These are phyloP conservation scores for Pluvialis apricaria DNA, from an alignment of 2,113 vertebrate genomes.

Conservation along the genomic window DNA sequence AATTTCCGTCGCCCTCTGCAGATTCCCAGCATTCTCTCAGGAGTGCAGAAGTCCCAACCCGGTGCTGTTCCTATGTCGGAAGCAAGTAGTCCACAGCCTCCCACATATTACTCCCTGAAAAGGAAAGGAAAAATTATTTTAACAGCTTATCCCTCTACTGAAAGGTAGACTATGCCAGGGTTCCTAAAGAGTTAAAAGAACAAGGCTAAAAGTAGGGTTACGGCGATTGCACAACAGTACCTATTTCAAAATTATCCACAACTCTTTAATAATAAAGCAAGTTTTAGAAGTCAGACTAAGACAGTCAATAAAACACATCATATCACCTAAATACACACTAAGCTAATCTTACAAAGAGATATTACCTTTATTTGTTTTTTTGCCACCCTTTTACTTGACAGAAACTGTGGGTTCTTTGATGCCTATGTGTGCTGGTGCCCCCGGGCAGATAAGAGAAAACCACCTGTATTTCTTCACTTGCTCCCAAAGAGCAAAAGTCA, in stretches of 20 bases:
- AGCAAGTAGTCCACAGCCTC: slow-evolving; percentile 76
- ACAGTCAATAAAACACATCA: neutral
- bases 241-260: neutral
- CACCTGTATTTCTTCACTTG: neutral
- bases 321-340: neutral
- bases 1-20: slow-evolving; percentile 98
- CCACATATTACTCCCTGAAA: slow-evolving; percentile 86
- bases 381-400: neutral
- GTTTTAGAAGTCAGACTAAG: neutral
- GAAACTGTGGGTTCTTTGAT: neutral
- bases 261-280: neutral
- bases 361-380: neutral
- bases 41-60: slow-evolving; percentile 71
- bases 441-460: neutral
- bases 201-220: neutral
- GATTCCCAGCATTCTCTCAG: slow-evolving; percentile 97
- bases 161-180: neutral
- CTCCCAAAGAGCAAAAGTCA: neutral
- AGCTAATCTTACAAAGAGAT: neutral
- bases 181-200: neutral
- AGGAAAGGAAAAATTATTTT: slow-evolving; percentile 24
- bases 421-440: neutral
- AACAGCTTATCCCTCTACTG: neutral
- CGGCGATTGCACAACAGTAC: neutral
- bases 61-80: slow-evolving; percentile 80